A percentile compares a stretch with the other conserved stretches of the same genome.
Conservation (phyloP, 2,113 vertebrate species). For the Pelmatolapia mariae region DNA sequence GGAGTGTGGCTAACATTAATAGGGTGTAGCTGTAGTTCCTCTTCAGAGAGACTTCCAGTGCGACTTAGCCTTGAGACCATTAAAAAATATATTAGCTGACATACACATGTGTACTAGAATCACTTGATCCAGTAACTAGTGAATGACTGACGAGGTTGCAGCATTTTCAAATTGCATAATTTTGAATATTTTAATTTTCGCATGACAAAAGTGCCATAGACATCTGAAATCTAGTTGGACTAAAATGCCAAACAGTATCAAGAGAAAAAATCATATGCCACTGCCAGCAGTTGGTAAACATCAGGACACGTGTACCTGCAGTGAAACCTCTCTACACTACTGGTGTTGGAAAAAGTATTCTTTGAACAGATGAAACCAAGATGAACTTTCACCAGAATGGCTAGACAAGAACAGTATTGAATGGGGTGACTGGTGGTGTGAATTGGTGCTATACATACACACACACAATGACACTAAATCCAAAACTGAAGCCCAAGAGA, state of each 20-base stretch:
- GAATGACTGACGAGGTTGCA: neutral
- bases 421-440: neutral
- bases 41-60: constrained; percentile 40
- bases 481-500: neutral
- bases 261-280: neutral
- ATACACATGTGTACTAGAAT: neutral
- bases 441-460: neutral
- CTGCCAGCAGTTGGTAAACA: neutral
- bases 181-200: neutral
- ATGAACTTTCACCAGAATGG: neutral
- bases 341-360: neutral
- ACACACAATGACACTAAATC: neutral
- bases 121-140: neutral
- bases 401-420: neutral
- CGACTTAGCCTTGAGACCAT: constrained; percentile 14
- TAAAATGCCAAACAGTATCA: neutral
- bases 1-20: constrained; percentile 71
- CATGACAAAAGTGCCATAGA: neutral
- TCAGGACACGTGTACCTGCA: neutral
- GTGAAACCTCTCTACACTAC: neutral
- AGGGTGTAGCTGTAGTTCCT: constrained; percentile 57
- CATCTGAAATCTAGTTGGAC: neutral
- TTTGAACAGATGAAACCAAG: neutral
- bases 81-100: neutral
- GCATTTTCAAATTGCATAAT: neutral